A percentile compares a stretch with the other conserved stretches of the same genome.
phyloP scores from a whole-genome alignment of 1,140 invertebrate species.

The Caenorhabditis remanei region DNA sequence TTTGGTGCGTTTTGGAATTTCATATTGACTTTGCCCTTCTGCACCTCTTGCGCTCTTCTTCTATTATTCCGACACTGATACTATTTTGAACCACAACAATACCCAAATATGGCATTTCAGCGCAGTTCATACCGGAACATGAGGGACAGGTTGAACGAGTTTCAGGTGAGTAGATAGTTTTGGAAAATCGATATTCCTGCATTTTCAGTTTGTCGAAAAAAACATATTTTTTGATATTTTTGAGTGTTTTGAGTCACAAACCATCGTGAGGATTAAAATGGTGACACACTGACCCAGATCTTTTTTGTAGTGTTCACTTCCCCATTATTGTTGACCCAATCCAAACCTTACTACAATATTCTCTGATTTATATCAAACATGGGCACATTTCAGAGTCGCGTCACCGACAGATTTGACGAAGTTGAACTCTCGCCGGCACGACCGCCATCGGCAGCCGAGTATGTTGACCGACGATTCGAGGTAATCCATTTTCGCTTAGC shows the following conservation, averaged over 20 bases:
- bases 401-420: constrained; percentile 58
- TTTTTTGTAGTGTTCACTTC: neutral
- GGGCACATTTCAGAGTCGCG: constrained; percentile 41
- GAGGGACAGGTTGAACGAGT: constrained; percentile 57
- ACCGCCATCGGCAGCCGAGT: constrained; percentile 58
- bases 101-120: constrained; percentile 24
- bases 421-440: constrained; percentile 53
- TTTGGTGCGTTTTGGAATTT: constrained; percentile 11
- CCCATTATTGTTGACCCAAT: neutral
- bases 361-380: neutral
- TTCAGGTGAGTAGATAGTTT: constrained; percentile 36
- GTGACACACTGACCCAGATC: constrained; percentile 33
- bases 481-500: neutral
- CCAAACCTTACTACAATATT: neutral
- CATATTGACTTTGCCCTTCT: constrained; percentile 52
- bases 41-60: neutral
- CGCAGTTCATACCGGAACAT: constrained; percentile 41
- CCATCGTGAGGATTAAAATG: neutral
- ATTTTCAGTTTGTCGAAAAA: neutral
- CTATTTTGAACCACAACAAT: neutral
- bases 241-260: neutral
- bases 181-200: neutral
- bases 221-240: neutral
- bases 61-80: constrained; percentile 1
- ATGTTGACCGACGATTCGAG: constrained; percentile 30